These are phyloP conservation scores for Cyclophora albipunctata DNA, from an alignment of 2,888 invertebrate species.

Conservation along the genomic window DNA sequence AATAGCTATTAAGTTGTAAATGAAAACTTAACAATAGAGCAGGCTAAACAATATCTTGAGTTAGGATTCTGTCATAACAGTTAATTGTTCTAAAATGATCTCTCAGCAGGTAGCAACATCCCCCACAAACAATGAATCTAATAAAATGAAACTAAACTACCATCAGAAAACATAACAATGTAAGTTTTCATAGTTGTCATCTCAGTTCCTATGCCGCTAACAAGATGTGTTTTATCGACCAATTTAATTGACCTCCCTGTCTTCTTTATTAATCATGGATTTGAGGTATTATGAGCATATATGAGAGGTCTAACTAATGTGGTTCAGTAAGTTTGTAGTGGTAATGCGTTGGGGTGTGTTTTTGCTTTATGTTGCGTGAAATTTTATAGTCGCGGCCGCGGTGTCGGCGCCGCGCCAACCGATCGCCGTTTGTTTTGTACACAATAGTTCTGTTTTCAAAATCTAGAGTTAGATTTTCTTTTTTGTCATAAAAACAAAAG, in stretches of 20 bases:
- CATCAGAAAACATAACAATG: slow-evolving; percentile 40
- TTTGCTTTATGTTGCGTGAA: slow-evolving; percentile 75
- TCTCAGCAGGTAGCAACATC: too few species aligned
- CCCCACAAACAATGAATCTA: not conserved
- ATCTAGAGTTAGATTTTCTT: too few species aligned
- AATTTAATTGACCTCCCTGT: slow-evolving; percentile 27
- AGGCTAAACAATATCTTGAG: too few species aligned
- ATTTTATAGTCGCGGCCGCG: slow-evolving; percentile 63
- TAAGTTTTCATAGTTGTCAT: slow-evolving; percentile 61
- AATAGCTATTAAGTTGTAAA: too few species aligned
- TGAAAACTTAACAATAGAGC: too few species aligned
- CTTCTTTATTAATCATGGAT: slow-evolving; percentile 8
- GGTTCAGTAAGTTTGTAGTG: slow-evolving; percentile 45
- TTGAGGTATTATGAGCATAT: slow-evolving; percentile 7
- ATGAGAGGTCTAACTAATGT: slow-evolving; percentile 37
- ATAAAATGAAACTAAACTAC: not conserved
- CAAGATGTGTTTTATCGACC: slow-evolving; percentile 59
- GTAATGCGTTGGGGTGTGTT: slow-evolving; percentile 70
- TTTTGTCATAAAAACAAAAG: too few species aligned
- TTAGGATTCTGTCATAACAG: too few species aligned
- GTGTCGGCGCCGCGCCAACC: slow-evolving; percentile 32
- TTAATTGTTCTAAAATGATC: too few species aligned
- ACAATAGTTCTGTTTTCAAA: too few species aligned
- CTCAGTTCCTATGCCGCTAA: slow-evolving; percentile 64
- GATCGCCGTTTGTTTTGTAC: slow-evolving; percentile 10